Percentiles rank a stretch among this genome's conserved stretches.
These are phyloP conservation scores for Momotus momota DNA, from an alignment of 2,797 vertebrate species.

Conservation along the genomic window DNA sequence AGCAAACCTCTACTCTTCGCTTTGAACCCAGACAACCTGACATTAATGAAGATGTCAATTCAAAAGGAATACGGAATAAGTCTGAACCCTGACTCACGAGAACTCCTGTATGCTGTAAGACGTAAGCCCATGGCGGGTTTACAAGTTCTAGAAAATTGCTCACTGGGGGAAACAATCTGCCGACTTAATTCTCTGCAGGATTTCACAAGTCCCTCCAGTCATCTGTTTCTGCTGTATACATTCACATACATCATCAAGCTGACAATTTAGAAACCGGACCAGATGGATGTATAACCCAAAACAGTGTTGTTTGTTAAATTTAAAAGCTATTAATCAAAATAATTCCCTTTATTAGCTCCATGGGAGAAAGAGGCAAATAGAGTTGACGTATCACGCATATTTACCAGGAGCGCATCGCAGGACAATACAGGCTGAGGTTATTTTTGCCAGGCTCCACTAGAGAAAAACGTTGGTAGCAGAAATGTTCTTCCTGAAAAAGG, in stretches of 20 bases:
- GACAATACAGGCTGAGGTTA: not conserved
- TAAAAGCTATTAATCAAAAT: constrained; percentile 53
- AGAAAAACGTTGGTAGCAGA: constrained; percentile 8
- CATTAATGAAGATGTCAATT: not conserved
- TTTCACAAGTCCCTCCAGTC: constrained; percentile 43
- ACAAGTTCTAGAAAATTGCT: not conserved
- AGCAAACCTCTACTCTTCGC: not conserved
- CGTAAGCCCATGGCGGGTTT: not conserved
- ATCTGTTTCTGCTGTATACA: constrained; percentile 22
- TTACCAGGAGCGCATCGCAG: not conserved
- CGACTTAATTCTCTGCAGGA: not conserved
- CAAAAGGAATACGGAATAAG: not conserved
- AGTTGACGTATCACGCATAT: fast-evolving
- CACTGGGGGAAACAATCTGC: constrained; percentile 13
- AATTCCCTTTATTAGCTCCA: not conserved
- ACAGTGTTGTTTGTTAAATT: constrained; percentile 29
- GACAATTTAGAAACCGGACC: constrained; percentile 16
- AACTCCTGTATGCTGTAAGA: not conserved
- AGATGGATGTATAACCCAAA: constrained; percentile 58
- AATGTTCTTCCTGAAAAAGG: constrained; percentile 3
- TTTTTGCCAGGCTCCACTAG: not conserved
- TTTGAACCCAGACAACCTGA: not conserved
- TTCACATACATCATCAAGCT: constrained; percentile 30
- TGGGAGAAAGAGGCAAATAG: not conserved
- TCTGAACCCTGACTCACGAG: not conserved